Conservation (phyloP, 2,113 vertebrate genomes). For the Lates calcarifer region DNA sequence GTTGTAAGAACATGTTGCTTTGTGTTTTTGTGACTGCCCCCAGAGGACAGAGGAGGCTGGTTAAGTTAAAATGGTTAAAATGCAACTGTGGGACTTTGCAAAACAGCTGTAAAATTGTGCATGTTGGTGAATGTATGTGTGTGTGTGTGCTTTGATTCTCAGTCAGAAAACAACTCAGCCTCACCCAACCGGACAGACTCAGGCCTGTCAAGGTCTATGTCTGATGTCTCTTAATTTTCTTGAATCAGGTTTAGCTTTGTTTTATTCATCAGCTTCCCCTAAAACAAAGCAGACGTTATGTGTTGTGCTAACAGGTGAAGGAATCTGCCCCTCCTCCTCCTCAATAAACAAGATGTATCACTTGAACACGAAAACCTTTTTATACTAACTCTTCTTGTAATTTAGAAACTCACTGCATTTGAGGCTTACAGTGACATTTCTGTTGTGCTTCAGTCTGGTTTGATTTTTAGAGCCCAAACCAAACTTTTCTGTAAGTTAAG, state of each 20-base stretch:
- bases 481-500: neutral
- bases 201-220: constrained; percentile 1
- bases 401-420: neutral
- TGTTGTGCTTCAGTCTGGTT: constrained; percentile 1
- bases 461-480: neutral
- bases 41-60: constrained; percentile 18
- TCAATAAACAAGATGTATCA: neutral
- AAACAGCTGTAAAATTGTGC: constrained; percentile 48
- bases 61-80: constrained; percentile 43
- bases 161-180: constrained; percentile 7
- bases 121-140: constrained; percentile 13
- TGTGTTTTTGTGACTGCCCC: constrained; percentile 33
- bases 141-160: constrained; percentile 12
- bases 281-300: neutral
- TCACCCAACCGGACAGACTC: neutral
- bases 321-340: neutral
- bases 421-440: neutral
- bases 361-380: neutral
- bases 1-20: constrained; percentile 62
- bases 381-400: constrained; percentile 3
- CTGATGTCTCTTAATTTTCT: neutral
- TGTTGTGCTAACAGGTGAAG: neutral
- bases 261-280: neutral
- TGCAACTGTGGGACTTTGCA: constrained; percentile 39
- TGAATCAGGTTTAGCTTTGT: neutral